Base-by-base conservation (phyloP, 2,888 invertebrate genomes). In the Exephanes ischioxanthus region DNA sequence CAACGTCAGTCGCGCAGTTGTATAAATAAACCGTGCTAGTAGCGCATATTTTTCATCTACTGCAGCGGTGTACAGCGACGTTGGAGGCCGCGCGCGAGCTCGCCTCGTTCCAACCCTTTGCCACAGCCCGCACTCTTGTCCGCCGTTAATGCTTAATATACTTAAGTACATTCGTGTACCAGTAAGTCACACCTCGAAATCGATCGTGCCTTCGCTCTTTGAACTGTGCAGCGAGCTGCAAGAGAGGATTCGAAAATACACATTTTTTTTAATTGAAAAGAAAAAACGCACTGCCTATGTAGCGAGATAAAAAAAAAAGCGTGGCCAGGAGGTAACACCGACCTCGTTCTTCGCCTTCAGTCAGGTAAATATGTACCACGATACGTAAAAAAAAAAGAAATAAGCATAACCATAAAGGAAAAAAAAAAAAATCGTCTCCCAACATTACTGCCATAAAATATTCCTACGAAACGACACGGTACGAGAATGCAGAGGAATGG, bases 1-100 rank as follows among this genome's bases (percentile, higher is more conserved):
- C 80, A 83, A 76, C 37, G 37, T 75, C 79, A 71, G 48, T 30
- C 53, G 66, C 79, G 76, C 58, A 41, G 79, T 80, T 85, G 51
- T 76, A 85, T 76, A 82, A 85, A 85, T 85, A 79, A 84, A 76
- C 51, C 14, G 71, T 80, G 77, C 51, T 77, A 68, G 72, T 30
- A 26, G 48, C 48, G 51, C 63, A 30, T 45, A 63, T 63, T 63
- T 37, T 26, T 75, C 19, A 11, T 76, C 37, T 76, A 66, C n/a
- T 16, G 26, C 37, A 41, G 19, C 30, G n/a, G 45, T 26, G 9
- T 19, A 37, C 41, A 6, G 51, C n/a, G 19, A 11, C 11, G 51
- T 45, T 19, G 58, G 73, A 73, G 61, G 73, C 61, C 73, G 37
- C n/a, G 9, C 66, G 37, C 76, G 66, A 66, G 66, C 48, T 53